Base-by-base conservation (phyloP, 2,888 invertebrate species). In the Mythimna lalbum region DNA sequence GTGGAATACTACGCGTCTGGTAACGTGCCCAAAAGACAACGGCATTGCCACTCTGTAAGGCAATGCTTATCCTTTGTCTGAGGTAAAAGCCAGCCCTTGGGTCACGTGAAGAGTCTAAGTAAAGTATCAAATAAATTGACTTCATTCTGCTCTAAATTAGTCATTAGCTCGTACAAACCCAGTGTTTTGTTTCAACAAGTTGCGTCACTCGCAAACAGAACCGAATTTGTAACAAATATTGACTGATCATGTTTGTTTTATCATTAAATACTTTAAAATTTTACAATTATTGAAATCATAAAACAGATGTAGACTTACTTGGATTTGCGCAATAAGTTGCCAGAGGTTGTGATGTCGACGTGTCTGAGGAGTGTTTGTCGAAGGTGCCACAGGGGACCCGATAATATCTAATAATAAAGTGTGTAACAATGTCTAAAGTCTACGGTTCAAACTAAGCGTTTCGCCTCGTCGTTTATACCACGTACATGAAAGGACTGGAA, bases 181-280 rank as follows among this genome's bases (percentile, higher is more conserved):
- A 2, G 7, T 23, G 3, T 14, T 43, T 59, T 19, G 21, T 55
- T 53, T 27, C 33, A 27, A 14, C 19, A 21, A 59, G 49, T n/a
- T 76, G 61, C 79, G 75, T 73, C 73, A 73, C 21, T n/a, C 7
- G 9, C 2, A 23, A 50, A 17, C n/a, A n/a, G 6, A 7, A 14
- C 49, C 31, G n/a, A 63, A 55, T 60, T 66, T 5, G 36, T 19
- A 12, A 55, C 80, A 66, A 76, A 79, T 60, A 73, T 79, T 79
- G 52, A 36, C 14, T 60, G 33, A 59, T 27, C 27, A 12, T 53
- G 27, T 47, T 64, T 73, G 49, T 36, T 73, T 53, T 43, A 21
- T 47, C 7, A 50, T 36, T 63, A 61, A 47, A 50, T 55, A 61
- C 50, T 47, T 63, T n/a, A 12, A 19, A 31, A 31, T 36, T 52